These are phyloP conservation scores for Dryomyza anilis DNA, from an alignment of 2,888 invertebrate species.

Conservation along the genomic window DNA sequence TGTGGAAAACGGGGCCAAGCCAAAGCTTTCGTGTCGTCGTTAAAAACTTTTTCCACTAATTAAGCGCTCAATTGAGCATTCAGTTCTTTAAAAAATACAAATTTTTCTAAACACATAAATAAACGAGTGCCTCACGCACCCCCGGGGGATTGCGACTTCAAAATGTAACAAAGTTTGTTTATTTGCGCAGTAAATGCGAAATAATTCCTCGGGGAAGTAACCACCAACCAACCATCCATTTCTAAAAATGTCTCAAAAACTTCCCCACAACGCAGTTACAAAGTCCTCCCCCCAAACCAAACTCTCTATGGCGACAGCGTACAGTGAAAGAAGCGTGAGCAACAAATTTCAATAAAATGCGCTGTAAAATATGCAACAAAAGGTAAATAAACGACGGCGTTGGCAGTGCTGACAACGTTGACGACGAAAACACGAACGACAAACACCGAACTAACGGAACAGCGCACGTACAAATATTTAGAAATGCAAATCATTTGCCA, in stretches of 20 bases:
- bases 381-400: conserved; percentile 25
- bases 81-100: conserved; percentile 37
- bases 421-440: not conserved
- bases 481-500: conserved; percentile 52
- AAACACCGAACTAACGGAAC: conserved; percentile 35
- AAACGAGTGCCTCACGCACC: not conserved
- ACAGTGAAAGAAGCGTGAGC: conserved; percentile 24
- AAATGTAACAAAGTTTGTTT: conserved; percentile 51
- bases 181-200: conserved; percentile 53
- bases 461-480: conserved; percentile 51
- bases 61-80: conserved; percentile 55
- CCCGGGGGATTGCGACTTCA: conserved; percentile 29
- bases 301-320: conserved; percentile 1
- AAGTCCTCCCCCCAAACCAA: conserved; percentile 9
- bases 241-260: conserved; percentile 33
- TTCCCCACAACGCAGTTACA: not conserved
- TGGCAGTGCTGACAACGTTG: not conserved
- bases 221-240: too few relatives aligned
- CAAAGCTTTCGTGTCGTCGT: conserved; percentile 52
- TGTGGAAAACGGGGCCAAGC: too few relatives aligned
- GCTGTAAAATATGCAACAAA: conserved; percentile 47
- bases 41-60: conserved; percentile 55
- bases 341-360: conserved; percentile 51
- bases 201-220: conserved; percentile 47
- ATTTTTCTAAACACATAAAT: too few relatives aligned